These are phyloP conservation scores for Mellivora capensis DNA, from an alignment of 2,113 vertebrate species.

Conservation along the genomic window DNA sequence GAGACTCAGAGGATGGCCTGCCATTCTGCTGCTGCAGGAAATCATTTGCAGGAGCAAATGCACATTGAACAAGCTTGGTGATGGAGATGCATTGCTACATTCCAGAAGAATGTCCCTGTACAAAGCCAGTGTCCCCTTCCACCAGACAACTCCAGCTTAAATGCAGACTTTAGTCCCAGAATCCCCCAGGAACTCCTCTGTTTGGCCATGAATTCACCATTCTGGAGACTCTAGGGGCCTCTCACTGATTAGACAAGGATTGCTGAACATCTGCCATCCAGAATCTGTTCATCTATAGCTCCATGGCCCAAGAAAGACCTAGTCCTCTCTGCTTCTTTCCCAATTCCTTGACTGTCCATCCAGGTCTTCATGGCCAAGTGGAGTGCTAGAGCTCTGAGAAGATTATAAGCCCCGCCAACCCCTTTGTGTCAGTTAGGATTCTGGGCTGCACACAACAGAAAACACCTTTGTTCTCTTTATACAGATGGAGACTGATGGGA, in stretches of 20 bases:
- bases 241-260: constrained; percentile 44
- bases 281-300: background rate
- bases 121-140: background rate
- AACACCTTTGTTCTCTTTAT: background rate
- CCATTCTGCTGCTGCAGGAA: background rate
- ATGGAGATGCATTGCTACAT: background rate
- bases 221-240: background rate
- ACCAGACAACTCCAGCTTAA: background rate
- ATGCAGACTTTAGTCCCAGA: background rate
- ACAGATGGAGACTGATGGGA: background rate
- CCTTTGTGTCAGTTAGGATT: background rate
- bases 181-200: background rate
- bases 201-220: background rate
- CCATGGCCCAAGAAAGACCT: constrained; percentile 29
- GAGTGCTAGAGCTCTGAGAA: background rate
- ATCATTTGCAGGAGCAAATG: background rate
- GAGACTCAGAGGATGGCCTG: background rate
- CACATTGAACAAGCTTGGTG: background rate
- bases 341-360: background rate
- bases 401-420: background rate
- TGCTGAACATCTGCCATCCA: background rate
- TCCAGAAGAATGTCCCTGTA: background rate
- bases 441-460: background rate
- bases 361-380: background rate
- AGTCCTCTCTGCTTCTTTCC: background rate